Base-by-base conservation (phyloP, 2,888 invertebrate species). In the Acleris cristana region DNA sequence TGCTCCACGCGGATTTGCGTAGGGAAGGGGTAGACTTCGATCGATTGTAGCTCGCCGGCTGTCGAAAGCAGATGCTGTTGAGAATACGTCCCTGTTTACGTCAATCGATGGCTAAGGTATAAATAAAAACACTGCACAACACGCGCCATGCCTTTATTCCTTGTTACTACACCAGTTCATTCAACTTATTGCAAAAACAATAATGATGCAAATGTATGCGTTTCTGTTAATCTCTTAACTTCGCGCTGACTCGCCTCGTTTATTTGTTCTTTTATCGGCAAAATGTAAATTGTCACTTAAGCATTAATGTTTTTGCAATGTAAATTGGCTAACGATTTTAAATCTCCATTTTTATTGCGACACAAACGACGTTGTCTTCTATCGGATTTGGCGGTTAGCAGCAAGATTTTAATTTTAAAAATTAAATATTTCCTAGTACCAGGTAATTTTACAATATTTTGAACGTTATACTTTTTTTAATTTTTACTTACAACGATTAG, bases 1-100 rank as follows among this genome's bases (percentile, higher is more conserved):
- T 86, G 79, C 77, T 71, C 77, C 82, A 91, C 90, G 89, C 89
- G 90, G 88, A 87, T 81, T 80, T 78, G 81, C 74, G 74, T 77
- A 78, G 84, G 82, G 75, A 79, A 83, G 83, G 83, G 82, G 78
- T 76, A 71, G 74, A 75, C 74, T 74, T 70, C 73, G 77, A 84
- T 81, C 77, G 81, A 78, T 75, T 78, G 69, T 76, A 80, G 84
- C 85, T 87, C 83, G 81, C 26, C 34, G 56, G 52, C 64, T 66
- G 49, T 67, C 67, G 30, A 63, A 62, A 67, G 57, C 67, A 67
- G 67, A 58, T 58, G 58, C 62, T 53, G 49, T 54, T 49, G 67
- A 67, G 67, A 53, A 63, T 26, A 58, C 62, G 48, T 62, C 55
- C 26, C 62, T 63, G 34, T 21, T 54, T 63, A 58, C 53, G 62